phyloP scores from a whole-genome alignment of 2,113 vertebrate species.

The Thamnophis sirtalis region DNA sequence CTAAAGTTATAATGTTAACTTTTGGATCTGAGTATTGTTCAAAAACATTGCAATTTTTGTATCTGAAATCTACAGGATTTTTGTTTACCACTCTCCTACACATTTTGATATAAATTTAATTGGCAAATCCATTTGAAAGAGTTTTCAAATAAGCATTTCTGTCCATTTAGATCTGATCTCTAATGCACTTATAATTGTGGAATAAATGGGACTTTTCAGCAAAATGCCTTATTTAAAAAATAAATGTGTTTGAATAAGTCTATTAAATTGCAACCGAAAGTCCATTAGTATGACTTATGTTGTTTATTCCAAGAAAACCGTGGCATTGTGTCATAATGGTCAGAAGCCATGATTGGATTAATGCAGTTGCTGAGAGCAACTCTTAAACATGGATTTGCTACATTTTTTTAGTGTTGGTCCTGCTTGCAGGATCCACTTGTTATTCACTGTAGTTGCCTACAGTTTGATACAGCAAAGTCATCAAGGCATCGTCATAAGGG shows the following conservation, averaged over 20 bases:
- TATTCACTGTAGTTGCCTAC: background rate
- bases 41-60: background rate
- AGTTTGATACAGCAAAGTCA: background rate
- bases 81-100: background rate
- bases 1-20: background rate
- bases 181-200: background rate
- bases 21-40: background rate
- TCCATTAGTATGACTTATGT: background rate
- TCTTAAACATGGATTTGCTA: background rate
- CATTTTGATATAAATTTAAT: background rate
- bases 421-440: background rate
- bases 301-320: background rate
- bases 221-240: background rate
- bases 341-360: background rate
- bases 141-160: background rate
- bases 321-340: background rate
- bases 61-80: background rate
- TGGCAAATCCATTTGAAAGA: background rate
- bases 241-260: background rate
- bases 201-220: background rate
- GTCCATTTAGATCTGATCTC: background rate
- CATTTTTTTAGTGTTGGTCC: background rate
- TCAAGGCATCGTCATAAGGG: background rate
- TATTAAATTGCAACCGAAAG: background rate
- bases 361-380: background rate